Base-by-base conservation (phyloP, 2,888 invertebrate species). In the Corythucha ciliata region DNA sequence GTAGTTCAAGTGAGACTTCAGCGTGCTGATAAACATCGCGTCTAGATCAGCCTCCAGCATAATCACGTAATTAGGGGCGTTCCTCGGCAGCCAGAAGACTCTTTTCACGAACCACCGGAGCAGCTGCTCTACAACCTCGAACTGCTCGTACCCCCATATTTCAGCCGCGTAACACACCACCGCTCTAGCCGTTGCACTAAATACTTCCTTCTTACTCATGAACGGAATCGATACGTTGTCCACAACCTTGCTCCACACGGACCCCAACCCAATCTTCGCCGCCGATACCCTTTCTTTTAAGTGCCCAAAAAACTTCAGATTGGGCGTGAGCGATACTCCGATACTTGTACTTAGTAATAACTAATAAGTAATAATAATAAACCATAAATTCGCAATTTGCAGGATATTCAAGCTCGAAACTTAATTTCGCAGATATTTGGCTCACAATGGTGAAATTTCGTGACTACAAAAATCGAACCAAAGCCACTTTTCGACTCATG, bases 261-360 rank as follows among this genome's bases (percentile, higher is more conserved):
- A 22, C 8, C 22, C 33, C n/a, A 49, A 16, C 6, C 29, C 42
- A 8, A 18, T 20, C 33, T 41, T 49, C 3, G 41, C 41, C 10
- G 39, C 20, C 4, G 12, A 10, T 4, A 41, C 16, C 24, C 33
- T 49, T 2, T 21, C 21, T 29, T 27, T 33, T 4, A 29, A 18
- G 12, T 49, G 49, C 12, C 20, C 16, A 4, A n/a, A 24, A 10
- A 49, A 16, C 10, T 27, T 21, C 24, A 49, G n/a, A 8, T 2
- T 42, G 2, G 49, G 49, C 14, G 49, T 49, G 3, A 49, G 12
- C 2, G n/a, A 22, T 16, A 49, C 32, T 4, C 49, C 49, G 16
- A 49, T 49, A 49, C 29, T 49, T 49, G 14, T 49, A 41, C 2
- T 40, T n/a, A n/a, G n/a, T n/a, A n/a, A n/a, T n/a, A n/a, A n/a